Percentiles rank a stretch among this genome's conserved stretches.
phyloP scores from a whole-genome alignment of 1,140 invertebrate species.

The Cataglyphis hispanica region DNA sequence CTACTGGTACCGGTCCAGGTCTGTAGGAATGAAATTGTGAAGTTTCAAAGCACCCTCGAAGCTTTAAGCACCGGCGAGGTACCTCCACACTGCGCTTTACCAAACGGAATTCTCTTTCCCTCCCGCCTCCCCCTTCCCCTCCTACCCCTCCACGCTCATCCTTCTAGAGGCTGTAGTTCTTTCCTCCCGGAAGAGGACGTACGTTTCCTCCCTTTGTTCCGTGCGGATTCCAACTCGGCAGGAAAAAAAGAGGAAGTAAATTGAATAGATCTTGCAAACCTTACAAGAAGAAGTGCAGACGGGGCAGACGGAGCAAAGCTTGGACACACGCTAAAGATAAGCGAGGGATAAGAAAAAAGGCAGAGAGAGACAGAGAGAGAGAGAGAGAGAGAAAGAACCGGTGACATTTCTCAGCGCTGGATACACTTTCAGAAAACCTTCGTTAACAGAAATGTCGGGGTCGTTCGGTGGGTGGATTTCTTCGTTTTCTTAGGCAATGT shows the following conservation, averaged over 20 bases:
- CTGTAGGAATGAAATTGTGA: slow-evolving; percentile 79
- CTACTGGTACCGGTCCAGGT: slow-evolving; percentile 74
- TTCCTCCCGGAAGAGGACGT: slow-evolving; percentile 62
- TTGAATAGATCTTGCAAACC: slow-evolving; percentile 79
- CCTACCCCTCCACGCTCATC: background rate
- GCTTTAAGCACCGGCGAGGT: slow-evolving; percentile 79
- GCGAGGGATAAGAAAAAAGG: background rate
- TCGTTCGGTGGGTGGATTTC: slow-evolving; percentile 1
- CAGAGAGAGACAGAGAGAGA: background rate
- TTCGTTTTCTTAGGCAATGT: slow-evolving; percentile 30
- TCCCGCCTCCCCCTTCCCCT: background rate
- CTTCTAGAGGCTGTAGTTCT: slow-evolving; percentile 45
- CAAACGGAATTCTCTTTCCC: slow-evolving; percentile 51
- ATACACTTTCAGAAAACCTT: slow-evolving; percentile 45
- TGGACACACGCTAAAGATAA: slow-evolving; percentile 49
- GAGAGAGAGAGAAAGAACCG: background rate
- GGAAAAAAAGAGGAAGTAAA: slow-evolving; percentile 75
- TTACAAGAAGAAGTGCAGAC: slow-evolving; percentile 54
- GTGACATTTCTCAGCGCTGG: slow-evolving; percentile 40
- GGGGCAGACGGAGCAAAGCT: slow-evolving; percentile 30
- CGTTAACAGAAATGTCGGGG: slow-evolving; percentile 35
- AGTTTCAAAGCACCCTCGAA: slow-evolving; percentile 80
- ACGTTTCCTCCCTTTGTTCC: slow-evolving; percentile 75
- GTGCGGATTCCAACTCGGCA: slow-evolving; percentile 65
- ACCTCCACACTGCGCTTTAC: slow-evolving; percentile 67